Evolutionary conservation across 2,888 invertebrate genomes (phyloP), one percentile per base, ranked within the genome.

Genomic region (Carpatolechia fugitivella): DNA sequence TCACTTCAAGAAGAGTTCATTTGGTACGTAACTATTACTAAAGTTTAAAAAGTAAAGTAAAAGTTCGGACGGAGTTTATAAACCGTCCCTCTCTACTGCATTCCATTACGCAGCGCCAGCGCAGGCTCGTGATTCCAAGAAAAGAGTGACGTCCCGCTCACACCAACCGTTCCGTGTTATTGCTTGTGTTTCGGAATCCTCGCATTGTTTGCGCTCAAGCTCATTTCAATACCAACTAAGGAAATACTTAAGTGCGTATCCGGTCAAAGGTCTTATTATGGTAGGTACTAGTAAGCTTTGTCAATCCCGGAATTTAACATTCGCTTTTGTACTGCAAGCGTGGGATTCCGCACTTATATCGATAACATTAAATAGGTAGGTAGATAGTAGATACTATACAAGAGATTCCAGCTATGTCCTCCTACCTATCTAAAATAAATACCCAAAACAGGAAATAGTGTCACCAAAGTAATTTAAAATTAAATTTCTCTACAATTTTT

Each of bases 161-260:
- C 87, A 85, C 40, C 11, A 2, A 20, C 87, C 76, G 79, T 75
- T 74, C 73, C 70, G 74, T 72, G 78, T 80, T 83, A 82, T 79
- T 82, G 79, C 81, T 64, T 75, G 74, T 81, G 83, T 85, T 86
- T 85, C 72, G 82, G 80, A 85, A 85, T 85, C 81, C 78, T 85
- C 76, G 82, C 85, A 85, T 86, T 86, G 86, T 85, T 84, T 82
- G 80, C 72, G 73, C 73, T 73, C 72, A 76, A 74, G 72, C 78
- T 82, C 77, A 80, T 82, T 85, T 80, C 76, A 82, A 82, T 82
- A 79, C 72, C 70, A 47, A 72, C 71, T 74, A 74, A 76, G 78
- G 78, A 80, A 79, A 76, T 61, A 64, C 74, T 72, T 52, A 38
- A 69, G 66, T 69, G 65, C 69, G 71, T 75, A 77, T 78, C 78